Conservation (phyloP, 2,888 invertebrate genomes). For the Synanthedon vespiformis region DNA sequence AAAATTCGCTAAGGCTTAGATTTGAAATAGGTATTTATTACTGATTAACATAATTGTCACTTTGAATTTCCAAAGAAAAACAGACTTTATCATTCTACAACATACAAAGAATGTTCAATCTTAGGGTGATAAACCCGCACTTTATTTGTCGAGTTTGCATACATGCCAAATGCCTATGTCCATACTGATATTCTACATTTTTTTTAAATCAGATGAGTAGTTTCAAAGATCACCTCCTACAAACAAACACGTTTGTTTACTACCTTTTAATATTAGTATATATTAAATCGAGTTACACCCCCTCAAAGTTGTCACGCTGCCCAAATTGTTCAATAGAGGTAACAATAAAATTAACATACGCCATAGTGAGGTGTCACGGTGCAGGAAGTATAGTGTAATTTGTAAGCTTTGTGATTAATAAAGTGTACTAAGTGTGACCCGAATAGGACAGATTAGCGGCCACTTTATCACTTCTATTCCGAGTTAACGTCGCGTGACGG, state of each 20-base stretch:
- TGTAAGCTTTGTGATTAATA: slow-evolving; percentile 71
- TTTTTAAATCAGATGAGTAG: too few species aligned
- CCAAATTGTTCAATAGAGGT: slow-evolving; percentile 54
- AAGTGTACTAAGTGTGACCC: slow-evolving; percentile 69
- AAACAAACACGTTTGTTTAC: too few species aligned
- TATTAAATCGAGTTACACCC: slow-evolving; percentile 25
- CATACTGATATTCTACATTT: too few species aligned
- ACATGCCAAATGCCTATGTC: too few species aligned
- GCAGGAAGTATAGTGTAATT: slow-evolving; percentile 68
- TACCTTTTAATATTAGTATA: neutral
- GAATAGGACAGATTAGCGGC: slow-evolving; percentile 69
- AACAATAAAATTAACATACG: slow-evolving; percentile 67
- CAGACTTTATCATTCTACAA: too few species aligned
- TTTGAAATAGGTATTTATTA: too few species aligned
- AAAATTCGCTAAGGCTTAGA: too few species aligned
- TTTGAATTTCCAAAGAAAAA: too few species aligned
- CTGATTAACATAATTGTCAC: too few species aligned
- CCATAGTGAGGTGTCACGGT: slow-evolving; percentile 57
- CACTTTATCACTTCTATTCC: slow-evolving; percentile 70
- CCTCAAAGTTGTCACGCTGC: slow-evolving; percentile 48
- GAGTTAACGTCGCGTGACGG: slow-evolving; percentile 69
- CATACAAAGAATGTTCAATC: too few species aligned
- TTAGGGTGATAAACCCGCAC: too few species aligned
- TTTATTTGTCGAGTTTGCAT: too few species aligned
- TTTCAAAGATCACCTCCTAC: neutral